Base-by-base conservation (phyloP, 2,113 vertebrate genomes). In the Meriones unguiculatus region DNA sequence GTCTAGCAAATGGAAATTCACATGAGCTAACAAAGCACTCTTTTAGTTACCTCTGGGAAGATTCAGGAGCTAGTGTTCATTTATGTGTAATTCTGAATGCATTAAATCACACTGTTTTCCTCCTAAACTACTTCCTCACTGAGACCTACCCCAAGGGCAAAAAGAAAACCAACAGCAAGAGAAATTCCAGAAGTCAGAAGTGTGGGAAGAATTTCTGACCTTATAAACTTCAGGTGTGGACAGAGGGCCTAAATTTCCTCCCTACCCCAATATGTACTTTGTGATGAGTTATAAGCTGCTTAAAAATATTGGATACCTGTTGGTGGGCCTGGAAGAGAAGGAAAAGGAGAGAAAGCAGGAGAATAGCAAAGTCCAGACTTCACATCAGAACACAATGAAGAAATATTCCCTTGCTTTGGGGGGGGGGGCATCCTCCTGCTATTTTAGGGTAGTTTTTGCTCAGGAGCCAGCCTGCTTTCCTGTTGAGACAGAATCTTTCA, bases 71-170 rank as follows among this genome's bases (percentile, higher is more conserved):
- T 41, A 85, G n/a, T 67, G 3, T 6, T 90, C 30, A 81, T 77
- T 90, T 67, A 41, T 22, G 85, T 32, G 52, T 30, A 89, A 93
- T 90, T 80, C 82, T 38, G 10, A 92, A 75, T 59, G 20, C 18
- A 57, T 86, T 89, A 50, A 95, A 80, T 86, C 24, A 86, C 72
- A 69, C 50, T 73, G n/a, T 50, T 80, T 93, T 95, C 57, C 10
- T 81, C 87, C 25, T 87, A 62, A 32, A 1, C 70, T 80, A n/a
- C 32, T 73, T 93, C 32, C 14, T 78, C 41, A 72, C 12, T 65
- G 70, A 46, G 30, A 41, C 72, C 41, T 85, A 30, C 15, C 30
- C n/a, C 3, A 3, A 92, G 7, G 30, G 57, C 9, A 69, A 11
- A 96, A 89, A 46, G 11, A 64, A 72, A 89, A 24, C 24, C 28